These are phyloP conservation scores for Dicentrarchus labrax DNA, from an alignment of 2,113 vertebrate species.

Conservation along the genomic window DNA sequence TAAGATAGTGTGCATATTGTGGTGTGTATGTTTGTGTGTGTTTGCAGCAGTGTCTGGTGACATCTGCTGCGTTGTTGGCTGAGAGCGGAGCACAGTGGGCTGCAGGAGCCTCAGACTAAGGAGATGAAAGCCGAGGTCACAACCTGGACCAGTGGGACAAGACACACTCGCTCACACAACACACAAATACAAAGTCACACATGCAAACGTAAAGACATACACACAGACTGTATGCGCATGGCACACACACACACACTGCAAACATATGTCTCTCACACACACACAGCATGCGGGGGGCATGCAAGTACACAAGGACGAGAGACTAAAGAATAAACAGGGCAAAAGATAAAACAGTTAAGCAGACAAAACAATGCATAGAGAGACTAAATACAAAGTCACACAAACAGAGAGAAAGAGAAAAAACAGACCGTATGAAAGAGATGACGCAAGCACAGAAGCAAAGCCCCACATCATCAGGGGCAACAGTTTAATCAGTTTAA, in stretches of 20 bases:
- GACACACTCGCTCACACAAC: slow-evolving; percentile 40
- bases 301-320: slow-evolving; percentile 58
- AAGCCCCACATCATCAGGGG: slow-evolving; percentile 45
- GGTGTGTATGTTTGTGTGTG: slow-evolving; percentile 43
- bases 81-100: slow-evolving; percentile 68
- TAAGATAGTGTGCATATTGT: slow-evolving; percentile 30
- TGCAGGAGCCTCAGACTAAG: slow-evolving; percentile 72
- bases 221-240: slow-evolving; percentile 26
- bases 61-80: slow-evolving; percentile 79
- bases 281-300: slow-evolving; percentile 23
- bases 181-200: slow-evolving; percentile 65
- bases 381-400: slow-evolving; percentile 22
- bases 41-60: slow-evolving; percentile 64
- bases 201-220: slow-evolving; percentile 38
- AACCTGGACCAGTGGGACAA: slow-evolving; percentile 77
- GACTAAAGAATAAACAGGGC: slow-evolving; percentile 24
- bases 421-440: not conserved
- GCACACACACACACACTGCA: slow-evolving; percentile 3
- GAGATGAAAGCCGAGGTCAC: slow-evolving; percentile 82
- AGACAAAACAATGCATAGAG: slow-evolving; percentile 40
- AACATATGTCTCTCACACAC: slow-evolving; percentile 10
- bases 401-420: not conserved
- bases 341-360: slow-evolving; percentile 36
- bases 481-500: slow-evolving; percentile 66
- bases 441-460: slow-evolving; percentile 29